Conservation (phyloP, 2,113 vertebrate species). For the Micromys minutus region DNA sequence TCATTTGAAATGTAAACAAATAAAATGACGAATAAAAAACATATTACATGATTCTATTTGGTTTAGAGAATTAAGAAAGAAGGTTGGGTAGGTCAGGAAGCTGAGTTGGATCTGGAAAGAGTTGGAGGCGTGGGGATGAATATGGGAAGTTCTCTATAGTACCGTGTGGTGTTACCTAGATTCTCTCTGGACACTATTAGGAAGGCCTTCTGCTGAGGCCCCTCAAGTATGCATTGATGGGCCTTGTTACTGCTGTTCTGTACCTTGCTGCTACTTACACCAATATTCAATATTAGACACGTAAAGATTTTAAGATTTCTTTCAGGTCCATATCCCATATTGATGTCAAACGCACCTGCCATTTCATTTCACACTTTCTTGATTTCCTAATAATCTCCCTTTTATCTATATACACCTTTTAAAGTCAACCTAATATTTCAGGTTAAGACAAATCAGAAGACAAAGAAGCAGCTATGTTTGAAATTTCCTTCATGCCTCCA, state of each 20-base stretch:
- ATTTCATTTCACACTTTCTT: constrained; percentile 34
- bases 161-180: neutral
- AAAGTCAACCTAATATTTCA: neutral
- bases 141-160: neutral
- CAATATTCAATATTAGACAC: neutral
- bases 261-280: neutral
- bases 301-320: constrained; percentile 19
- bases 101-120: neutral
- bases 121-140: neutral
- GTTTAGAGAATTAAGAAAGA: neutral
- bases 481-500: neutral
- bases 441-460: neutral
- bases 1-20: too few species aligned
- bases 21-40: constrained; percentile 7
- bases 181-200: neutral
- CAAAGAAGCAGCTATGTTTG: neutral
- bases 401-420: neutral
- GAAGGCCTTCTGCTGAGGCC: neutral
- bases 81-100: neutral
- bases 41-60: neutral
- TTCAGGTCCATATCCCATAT: neutral
- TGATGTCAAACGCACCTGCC: neutral
- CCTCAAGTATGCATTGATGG: neutral
- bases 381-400: neutral
- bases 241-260: neutral